These are phyloP conservation scores for Falco concolor DNA, from an alignment of 2,797 vertebrate genomes.

Conservation along the genomic window DNA sequence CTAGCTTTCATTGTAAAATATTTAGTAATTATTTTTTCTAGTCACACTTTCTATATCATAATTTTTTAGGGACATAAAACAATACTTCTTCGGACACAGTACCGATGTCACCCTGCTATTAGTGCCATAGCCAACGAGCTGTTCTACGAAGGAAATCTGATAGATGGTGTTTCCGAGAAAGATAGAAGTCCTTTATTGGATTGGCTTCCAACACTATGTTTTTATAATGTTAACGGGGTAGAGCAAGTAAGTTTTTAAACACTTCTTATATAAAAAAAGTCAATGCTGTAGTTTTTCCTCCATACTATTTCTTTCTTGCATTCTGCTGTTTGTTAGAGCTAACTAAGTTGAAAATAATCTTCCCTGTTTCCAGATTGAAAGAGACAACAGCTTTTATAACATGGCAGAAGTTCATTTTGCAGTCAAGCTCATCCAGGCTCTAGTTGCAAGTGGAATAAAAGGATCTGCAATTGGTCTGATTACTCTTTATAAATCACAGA, in stretches of 20 bases:
- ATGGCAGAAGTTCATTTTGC: constrained; percentile 74
- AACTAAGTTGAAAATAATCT: not conserved
- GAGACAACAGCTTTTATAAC: constrained; percentile 78
- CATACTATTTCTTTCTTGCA: not conserved
- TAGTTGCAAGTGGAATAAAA: constrained; percentile 70
- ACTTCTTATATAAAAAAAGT: not conserved
- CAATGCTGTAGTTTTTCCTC: not conserved
- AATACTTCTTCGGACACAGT: constrained; percentile 74
- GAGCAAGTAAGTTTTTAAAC: constrained; percentile 70
- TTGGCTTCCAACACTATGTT: constrained; percentile 80
- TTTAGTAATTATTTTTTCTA: not conserved
- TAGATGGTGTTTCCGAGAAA: constrained; percentile 65
- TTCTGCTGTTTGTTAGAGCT: not conserved
- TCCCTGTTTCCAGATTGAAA: constrained; percentile 62
- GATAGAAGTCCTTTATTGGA: constrained; percentile 69
- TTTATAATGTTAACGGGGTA: constrained; percentile 71
- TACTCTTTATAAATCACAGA: constrained; percentile 80
- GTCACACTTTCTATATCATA: rapidly evolving
- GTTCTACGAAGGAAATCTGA: constrained; percentile 72
- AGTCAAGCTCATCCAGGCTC: constrained; percentile 75
- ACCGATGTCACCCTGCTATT: constrained; percentile 79
- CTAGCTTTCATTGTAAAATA: not conserved
- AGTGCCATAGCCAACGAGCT: constrained; percentile 74
- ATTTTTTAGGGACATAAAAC: constrained; percentile 70
- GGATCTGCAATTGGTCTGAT: constrained; percentile 75